Evolutionary conservation across 2,113 vertebrate genomes (phyloP).

Genomic region (Anser brachyrhynchus): DNA sequence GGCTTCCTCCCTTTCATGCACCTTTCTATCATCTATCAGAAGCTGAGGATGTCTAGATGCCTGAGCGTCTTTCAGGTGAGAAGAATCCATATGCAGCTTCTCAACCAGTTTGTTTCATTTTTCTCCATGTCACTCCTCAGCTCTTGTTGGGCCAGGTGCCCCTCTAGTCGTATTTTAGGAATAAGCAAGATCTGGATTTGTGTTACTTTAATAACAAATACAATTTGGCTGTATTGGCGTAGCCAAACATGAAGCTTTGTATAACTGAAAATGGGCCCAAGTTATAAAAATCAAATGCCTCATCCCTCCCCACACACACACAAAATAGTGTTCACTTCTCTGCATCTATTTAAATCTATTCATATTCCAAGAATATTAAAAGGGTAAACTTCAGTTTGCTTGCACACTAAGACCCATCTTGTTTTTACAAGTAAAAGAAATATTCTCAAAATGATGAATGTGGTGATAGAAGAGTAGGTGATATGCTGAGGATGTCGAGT

Average conservation of each 20-base stretch:
- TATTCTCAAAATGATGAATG: neutral
- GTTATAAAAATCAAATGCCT: neutral
- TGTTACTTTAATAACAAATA: neutral
- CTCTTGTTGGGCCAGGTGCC: neutral
- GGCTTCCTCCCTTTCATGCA: neutral
- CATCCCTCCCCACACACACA: neutral
- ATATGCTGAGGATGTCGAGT: neutral
- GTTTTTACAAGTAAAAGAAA: neutral
- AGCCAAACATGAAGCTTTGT: neutral
- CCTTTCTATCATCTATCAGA: neutral
- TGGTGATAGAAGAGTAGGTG: neutral
- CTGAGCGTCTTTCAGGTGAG: neutral
- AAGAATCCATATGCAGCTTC: neutral
- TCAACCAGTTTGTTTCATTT: neutral
- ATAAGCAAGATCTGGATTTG: neutral
- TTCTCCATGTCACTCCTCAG: neutral
- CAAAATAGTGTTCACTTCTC: neutral
- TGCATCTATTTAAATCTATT: neutral
- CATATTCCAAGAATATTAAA: neutral
- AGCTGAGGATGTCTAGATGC: too few species aligned
- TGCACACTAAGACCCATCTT: fast-evolving
- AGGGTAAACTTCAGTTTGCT: neutral
- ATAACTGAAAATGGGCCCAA: neutral
- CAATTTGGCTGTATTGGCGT: neutral
- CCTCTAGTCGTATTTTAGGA: neutral